Evolutionary conservation across 2,113 vertebrate genomes (phyloP), one percentile per base, ranked within the genome.

Genomic region (Naja naja): DNA sequence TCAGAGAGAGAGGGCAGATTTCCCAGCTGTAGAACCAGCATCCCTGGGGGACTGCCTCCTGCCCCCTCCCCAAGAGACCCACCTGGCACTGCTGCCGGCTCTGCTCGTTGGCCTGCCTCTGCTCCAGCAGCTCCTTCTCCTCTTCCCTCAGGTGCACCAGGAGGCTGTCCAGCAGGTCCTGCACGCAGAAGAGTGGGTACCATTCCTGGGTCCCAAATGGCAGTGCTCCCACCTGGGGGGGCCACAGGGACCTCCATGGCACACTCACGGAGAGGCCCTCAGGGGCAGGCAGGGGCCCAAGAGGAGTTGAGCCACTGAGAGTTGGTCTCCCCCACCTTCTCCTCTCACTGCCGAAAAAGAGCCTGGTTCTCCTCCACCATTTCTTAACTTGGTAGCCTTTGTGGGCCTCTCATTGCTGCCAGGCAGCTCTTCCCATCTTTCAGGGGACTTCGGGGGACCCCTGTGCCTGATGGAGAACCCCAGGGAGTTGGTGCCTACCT

Each of bases 181-280:
- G 12, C 0, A 1, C 0, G 0, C 0, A 30, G 10, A 30, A 0
- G 27, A 64, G 27, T 12, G 4, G 4, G 4, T 12, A 12, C 60
- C 56, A 27, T 27, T 27, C 8, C 56, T 1, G 8, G 9, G 8
- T 58, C 56, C 23, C 3, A 2, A 10, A 10, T 58, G 56, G 23
- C 23, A 58, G 23, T 0, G 22, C 22, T 56, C 2, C 23, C 23
- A 11, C 25, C 25, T 25, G 10, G 22, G 25, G 30, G 27, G 60
- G 1, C 60, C 12, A n/a, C 4, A 5, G 30, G 12, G 12, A 16
- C 1, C 30, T 3, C 11, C 1, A 0, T 69, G 30, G 30, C 4
- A 2, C 27, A 0, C 27, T 12, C 12, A 14, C 1, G 4, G 64
- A 14, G 64, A 34, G 12, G 12, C n/a, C n/a, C 25, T 6, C 25